These are phyloP conservation scores for Zaprionus camerounensis DNA, from an alignment of 1,140 invertebrate species.

Conservation along the genomic window DNA sequence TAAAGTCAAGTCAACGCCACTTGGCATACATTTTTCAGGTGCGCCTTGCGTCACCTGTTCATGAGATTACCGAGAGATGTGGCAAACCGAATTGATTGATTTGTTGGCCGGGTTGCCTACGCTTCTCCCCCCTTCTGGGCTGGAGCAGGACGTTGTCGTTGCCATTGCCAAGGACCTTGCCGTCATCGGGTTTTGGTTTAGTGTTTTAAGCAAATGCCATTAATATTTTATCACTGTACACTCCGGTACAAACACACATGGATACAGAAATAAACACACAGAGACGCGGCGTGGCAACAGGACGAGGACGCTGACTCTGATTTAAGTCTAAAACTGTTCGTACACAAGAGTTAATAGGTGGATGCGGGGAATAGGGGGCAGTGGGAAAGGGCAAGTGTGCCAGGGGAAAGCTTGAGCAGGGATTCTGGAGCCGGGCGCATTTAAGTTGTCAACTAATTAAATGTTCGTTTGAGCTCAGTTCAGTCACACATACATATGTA, in stretches of 20 bases:
- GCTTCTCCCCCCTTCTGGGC: too few relatives aligned
- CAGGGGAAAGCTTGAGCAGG: conserved; percentile 5
- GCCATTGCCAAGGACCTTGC: conserved; percentile 7
- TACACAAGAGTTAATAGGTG: neutral
- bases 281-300: conserved; percentile 5
- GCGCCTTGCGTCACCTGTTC: conserved; percentile 5
- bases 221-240: conserved; percentile 59
- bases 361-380: neutral
- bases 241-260: conserved; percentile 6
- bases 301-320: conserved; percentile 29
- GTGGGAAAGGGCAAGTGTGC: neutral
- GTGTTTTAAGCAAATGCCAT: conserved; percentile 57
- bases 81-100: conserved; percentile 40
- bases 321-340: conserved; percentile 24
- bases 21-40: conserved; percentile 41
- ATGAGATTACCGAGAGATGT: neutral
- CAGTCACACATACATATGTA: neutral
- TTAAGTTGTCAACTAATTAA: neutral
- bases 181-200: conserved; percentile 12
- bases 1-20: conserved; percentile 68
- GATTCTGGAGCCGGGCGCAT: neutral
- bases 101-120: conserved; percentile 2
- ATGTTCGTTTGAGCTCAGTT: neutral
- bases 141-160: neutral
- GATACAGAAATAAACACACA: neutral